Conservation (phyloP, 2,888 invertebrate genomes). For the Lepidocyrtinus sp. region DNA sequence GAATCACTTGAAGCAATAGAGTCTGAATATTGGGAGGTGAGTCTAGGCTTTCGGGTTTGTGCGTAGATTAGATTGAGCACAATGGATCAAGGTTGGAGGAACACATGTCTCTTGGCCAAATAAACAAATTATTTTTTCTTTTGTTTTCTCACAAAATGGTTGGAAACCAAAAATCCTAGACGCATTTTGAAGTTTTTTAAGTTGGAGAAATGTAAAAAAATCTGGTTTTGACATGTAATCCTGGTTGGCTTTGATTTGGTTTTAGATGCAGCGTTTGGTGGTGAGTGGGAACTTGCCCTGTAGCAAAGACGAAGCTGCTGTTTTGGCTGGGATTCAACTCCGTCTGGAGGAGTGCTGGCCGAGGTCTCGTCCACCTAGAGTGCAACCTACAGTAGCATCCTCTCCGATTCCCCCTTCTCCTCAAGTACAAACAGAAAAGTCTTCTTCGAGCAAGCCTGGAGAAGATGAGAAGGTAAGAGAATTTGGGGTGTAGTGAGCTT, state of each 20-base stretch:
- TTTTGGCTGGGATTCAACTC: constrained; percentile 78
- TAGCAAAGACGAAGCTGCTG: constrained; percentile 78
- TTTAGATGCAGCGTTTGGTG: constrained; percentile 77
- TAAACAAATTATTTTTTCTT: constrained; percentile 18
- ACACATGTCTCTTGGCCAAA: constrained; percentile 6
- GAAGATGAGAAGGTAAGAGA: constrained; percentile 59
- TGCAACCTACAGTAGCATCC: constrained; percentile 55
- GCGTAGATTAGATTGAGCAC: background rate
- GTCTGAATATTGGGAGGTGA: constrained; percentile 75
- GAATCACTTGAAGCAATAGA: constrained; percentile 73
- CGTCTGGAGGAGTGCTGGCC: constrained; percentile 77
- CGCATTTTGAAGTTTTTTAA: too few relatives aligned
- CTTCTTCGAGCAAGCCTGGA: constrained; percentile 27
- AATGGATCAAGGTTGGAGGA: constrained; percentile 12
- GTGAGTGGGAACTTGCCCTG: constrained; percentile 77
- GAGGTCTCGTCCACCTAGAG: constrained; percentile 69
- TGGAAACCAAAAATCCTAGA: too few relatives aligned
- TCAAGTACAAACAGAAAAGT: constrained; percentile 41
- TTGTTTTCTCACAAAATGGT: constrained; percentile 15
- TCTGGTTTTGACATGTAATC: background rate
- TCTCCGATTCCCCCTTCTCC: constrained; percentile 62
- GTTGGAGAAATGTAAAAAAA: too few relatives aligned
- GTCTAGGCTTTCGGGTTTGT: constrained; percentile 54
- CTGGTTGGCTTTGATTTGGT: background rate
- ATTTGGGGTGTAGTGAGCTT: too few relatives aligned